A percentile compares a stretch with the other conserved stretches of the same genome.
phyloP scores from a whole-genome alignment of 2,888 invertebrate genomes.

The Plusia festucae region DNA sequence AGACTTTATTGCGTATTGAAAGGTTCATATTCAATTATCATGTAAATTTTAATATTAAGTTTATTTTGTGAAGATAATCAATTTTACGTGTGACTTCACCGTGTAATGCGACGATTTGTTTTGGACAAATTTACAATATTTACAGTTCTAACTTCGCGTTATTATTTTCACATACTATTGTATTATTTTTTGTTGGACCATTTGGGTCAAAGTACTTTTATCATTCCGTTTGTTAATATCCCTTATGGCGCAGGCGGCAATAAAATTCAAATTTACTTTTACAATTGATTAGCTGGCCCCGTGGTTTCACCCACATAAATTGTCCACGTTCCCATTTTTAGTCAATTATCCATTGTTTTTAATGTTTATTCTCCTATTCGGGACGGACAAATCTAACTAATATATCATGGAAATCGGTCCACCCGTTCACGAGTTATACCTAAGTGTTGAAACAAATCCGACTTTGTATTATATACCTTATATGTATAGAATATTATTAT shows the following conservation, averaged over 20 bases:
- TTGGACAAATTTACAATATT: neutral
- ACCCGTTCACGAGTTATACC: too few relatives aligned
- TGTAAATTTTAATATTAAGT: constrained; percentile 1
- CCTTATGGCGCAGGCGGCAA: neutral
- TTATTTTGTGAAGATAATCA: constrained; percentile 12
- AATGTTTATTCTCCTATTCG: too few relatives aligned
- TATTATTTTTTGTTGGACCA: neutral
- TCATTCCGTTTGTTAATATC: neutral
- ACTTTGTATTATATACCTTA: too few relatives aligned
- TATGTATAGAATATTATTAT: too few relatives aligned
- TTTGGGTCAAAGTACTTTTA: neutral
- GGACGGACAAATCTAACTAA: too few relatives aligned
- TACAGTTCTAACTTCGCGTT: constrained; percentile 3
- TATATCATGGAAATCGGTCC: too few relatives aligned
- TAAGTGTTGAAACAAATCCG: too few relatives aligned
- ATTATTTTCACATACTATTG: neutral
- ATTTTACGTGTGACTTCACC: constrained; percentile 19
- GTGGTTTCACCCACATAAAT: too few relatives aligned
- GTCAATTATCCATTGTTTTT: too few relatives aligned
- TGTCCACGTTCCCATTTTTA: too few relatives aligned
- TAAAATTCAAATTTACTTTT: neutral
- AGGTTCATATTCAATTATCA: constrained; percentile 15
- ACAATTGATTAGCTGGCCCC: too few relatives aligned
- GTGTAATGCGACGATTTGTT: constrained; percentile 7
- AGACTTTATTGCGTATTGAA: constrained; percentile 11